Evolutionary conservation across 2,888 invertebrate genomes (phyloP), one percentile per base, ranked within the genome.

Genomic region (Apomyelois bistriatella): DNA sequence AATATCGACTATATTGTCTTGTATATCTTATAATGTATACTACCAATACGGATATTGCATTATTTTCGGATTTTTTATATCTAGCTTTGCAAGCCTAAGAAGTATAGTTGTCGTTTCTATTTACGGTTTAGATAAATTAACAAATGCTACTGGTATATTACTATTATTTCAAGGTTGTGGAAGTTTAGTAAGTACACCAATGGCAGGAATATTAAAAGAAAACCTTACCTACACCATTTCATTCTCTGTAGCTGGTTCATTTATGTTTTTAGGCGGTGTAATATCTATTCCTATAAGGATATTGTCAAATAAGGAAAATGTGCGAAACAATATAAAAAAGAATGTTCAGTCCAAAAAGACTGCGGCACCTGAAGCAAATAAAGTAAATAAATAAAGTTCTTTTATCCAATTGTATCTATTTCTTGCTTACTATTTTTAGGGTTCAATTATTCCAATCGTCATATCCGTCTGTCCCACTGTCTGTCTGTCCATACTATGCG

Each of bases 91-190:
- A 53, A 73, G 75, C 52, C 60, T 89, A 52, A 73, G 86, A 61
- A 79, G 84, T 66, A 59, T 84, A 58, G 69, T 78, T 22, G 57
- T 89, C 53, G 87, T 88, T n/a, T 63, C 78, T 46, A 69, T 86
- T 36, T 89, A 79, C 58, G 88, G 88, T 6, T 74, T 89, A 61
- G 84, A 88, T 49, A 82, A 78, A 59, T 76, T 89, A 64, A 89
- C 89, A 15, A 89, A 87, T 66, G 84, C 79, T 17, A 87, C 85
- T 17, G 89, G 89, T 7, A 72, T 89, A 60, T 61, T 87, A 60
- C 62, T 89, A 61, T 54, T 86, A 59, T 86, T 85, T 71, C 79
- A 84, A 73, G 89, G 89, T 13, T 13, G 86, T 53, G 89, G 82
- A 22, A 78, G 76, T 63, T 68, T 85, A 61, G n/a, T 86, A 35